phyloP scores from a whole-genome alignment of 2,888 invertebrate species.

The Netelia melanura region DNA sequence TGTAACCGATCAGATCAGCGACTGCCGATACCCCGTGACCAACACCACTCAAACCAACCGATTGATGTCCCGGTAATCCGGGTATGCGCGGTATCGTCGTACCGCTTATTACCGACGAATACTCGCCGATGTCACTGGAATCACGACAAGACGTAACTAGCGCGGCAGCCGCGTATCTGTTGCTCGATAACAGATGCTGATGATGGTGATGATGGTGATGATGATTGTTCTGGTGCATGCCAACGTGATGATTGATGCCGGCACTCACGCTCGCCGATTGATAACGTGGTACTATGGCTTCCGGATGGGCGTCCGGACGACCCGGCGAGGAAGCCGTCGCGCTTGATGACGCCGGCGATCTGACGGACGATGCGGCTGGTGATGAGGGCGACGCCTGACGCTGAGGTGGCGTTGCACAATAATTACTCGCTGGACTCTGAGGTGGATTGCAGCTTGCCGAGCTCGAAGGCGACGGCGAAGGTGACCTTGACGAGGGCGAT shows the following conservation, averaged over 20 bases:
- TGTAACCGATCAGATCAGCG: conserved; percentile 77
- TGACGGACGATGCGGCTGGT: conserved; percentile 80
- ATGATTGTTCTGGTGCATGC: conserved; percentile 27
- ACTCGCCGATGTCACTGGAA: conserved; percentile 75
- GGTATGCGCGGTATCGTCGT: conserved; percentile 58
- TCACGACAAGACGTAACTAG: conserved; percentile 71
- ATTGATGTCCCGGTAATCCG: conserved; percentile 70
- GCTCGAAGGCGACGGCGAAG: conserved; percentile 81
- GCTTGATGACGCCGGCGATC: conserved; percentile 82
- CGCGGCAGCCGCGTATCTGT: conserved; percentile 69
- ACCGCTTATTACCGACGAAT: conserved; percentile 70
- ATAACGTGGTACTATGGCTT: conserved; percentile 78
- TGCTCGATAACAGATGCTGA: conserved; percentile 75
- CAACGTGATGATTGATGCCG: conserved; percentile 35
- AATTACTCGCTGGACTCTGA: conserved; percentile 75
- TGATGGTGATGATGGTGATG: conserved; percentile 71
- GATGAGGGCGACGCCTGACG: conserved; percentile 81
- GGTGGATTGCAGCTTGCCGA: conserved; percentile 79
- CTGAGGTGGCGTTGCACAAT: conserved; percentile 73
- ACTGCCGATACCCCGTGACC: conserved; percentile 56
- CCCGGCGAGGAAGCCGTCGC: conserved; percentile 82
- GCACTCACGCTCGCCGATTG: conserved; percentile 68
- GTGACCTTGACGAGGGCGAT: conserved; percentile 74
- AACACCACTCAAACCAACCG: conserved; percentile 33
- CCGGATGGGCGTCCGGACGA: conserved; percentile 77